Evolutionary conservation across 1,140 invertebrate species (phyloP).

Genomic region (Eriocheir sinensis): DNA sequence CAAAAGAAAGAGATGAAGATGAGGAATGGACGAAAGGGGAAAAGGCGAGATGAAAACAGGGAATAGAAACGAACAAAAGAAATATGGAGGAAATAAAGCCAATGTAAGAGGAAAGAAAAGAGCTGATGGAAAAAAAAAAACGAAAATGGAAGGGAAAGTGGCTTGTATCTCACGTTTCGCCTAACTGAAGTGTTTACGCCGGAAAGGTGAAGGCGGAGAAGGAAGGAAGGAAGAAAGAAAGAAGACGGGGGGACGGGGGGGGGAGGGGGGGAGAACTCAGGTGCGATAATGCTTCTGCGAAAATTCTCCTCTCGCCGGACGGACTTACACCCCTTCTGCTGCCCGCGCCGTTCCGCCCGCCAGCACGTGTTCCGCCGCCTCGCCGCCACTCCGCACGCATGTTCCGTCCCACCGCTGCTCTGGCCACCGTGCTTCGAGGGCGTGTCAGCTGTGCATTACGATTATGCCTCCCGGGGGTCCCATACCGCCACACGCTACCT

Average conservation of each 20-base stretch:
- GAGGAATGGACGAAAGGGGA: background rate
- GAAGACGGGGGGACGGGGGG: background rate
- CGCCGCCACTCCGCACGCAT: background rate
- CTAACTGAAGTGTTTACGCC: constrained; percentile 11
- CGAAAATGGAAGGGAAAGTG: background rate
- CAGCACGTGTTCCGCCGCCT: background rate
- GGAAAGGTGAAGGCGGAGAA: background rate
- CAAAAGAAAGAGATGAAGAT: background rate
- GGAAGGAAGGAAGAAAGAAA: background rate
- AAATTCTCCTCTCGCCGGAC: no score
- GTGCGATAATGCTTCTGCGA: background rate
- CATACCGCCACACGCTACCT: constrained; percentile 10
- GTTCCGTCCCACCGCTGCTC: background rate
- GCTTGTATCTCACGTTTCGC: constrained; percentile 12
- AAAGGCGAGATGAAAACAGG: background rate
- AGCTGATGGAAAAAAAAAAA: no score
- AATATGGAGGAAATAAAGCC: background rate
- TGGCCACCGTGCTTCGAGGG: background rate
- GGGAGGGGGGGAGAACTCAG: background rate
- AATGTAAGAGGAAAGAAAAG: background rate
- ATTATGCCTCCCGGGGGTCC: background rate
- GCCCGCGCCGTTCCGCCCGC: background rate
- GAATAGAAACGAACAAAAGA: background rate
- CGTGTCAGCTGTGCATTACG: constrained; percentile 13
- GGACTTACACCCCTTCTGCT: background rate